Evolutionary conservation across 1,140 invertebrate genomes (phyloP).

Genomic region (Drosophila mauritiana): DNA sequence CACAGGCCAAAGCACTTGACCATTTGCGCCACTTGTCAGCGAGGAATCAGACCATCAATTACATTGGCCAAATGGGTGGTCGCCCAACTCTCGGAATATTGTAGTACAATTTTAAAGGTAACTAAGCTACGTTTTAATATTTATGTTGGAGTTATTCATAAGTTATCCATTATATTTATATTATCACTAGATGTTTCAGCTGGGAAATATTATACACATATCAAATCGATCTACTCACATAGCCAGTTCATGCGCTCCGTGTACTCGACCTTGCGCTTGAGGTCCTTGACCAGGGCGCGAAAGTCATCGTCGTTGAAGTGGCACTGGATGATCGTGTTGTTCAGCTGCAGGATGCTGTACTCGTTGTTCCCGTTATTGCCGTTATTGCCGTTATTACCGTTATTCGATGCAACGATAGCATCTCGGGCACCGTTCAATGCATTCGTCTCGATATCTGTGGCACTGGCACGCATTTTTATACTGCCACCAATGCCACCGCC

Average conservation of each 20-base stretch:
- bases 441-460: slow-evolving; percentile 70
- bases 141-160: too few relatives aligned
- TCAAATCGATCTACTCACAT: slow-evolving; percentile 70
- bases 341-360: slow-evolving; percentile 80
- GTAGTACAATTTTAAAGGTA: neutral
- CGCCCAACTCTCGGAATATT: neutral
- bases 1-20: slow-evolving; percentile 25
- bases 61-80: slow-evolving; percentile 32
- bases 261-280: slow-evolving; percentile 84
- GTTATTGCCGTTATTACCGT: slow-evolving; percentile 18
- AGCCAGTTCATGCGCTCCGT: slow-evolving; percentile 85
- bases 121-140: neutral
- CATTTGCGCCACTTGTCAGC: slow-evolving; percentile 40
- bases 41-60: slow-evolving; percentile 22
- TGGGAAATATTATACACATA: neutral
- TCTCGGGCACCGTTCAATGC: slow-evolving; percentile 52
- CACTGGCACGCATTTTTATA: slow-evolving; percentile 66
- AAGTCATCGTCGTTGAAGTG: slow-evolving; percentile 84
- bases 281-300: slow-evolving; percentile 78
- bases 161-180: too few relatives aligned
- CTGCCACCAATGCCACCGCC: slow-evolving; percentile 18
- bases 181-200: too few relatives aligned
- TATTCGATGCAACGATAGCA: slow-evolving; percentile 43
- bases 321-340: slow-evolving; percentile 83
- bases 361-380: slow-evolving; percentile 75